Base-by-base conservation (phyloP, 2,888 invertebrate species). In the Gonocerus acuteangulatus region DNA sequence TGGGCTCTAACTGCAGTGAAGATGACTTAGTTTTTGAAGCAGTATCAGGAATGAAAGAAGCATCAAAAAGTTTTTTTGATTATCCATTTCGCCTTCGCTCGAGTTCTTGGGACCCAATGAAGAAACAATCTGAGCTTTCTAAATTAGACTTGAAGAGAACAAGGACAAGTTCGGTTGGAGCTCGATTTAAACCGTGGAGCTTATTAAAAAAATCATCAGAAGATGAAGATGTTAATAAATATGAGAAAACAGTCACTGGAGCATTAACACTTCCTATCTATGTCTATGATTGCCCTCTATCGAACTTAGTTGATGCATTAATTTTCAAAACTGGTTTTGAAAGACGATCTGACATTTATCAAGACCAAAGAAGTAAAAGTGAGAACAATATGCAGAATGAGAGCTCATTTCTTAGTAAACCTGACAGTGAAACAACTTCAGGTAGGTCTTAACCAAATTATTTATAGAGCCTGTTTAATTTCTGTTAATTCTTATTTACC, bases 211-310 rank as follows among this genome's bases (percentile, higher is more conserved):
- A 66, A 63, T 62, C 63, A 13, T 60, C 63, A 32, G 60, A 62
- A 34, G 63, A 65, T 54, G 64, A 62, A 39, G 54, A 48, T 59
- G 52, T 61, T 18, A 42, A 48, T 36, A 34, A 22, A 18, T 51
- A 56, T 19, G 27, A 56, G 16, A 63, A 61, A 57, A 45, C 47
- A 9, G 48, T 65, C n/a, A 66, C 60, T 21, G 72, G 71, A 6
- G 70, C 73, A 3, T 66, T 78, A 23, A 72, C 76, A 18, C 71
- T 81, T 42, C 85, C 85, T 0, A 73, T 86, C 60, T 86, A 83
- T 69, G 78, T 84, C n/a, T 86, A 84, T 69, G 83, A 84, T 70
- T 85, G 85, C 71, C 80, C 82, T 1, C 72, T 82, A 48, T 76
- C 78, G 21, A 73, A 78, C 62, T 71, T 85, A 34, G 80, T 81